These are phyloP conservation scores for Morone chrysops DNA, from an alignment of 2,113 vertebrate species.

Conservation along the genomic window DNA sequence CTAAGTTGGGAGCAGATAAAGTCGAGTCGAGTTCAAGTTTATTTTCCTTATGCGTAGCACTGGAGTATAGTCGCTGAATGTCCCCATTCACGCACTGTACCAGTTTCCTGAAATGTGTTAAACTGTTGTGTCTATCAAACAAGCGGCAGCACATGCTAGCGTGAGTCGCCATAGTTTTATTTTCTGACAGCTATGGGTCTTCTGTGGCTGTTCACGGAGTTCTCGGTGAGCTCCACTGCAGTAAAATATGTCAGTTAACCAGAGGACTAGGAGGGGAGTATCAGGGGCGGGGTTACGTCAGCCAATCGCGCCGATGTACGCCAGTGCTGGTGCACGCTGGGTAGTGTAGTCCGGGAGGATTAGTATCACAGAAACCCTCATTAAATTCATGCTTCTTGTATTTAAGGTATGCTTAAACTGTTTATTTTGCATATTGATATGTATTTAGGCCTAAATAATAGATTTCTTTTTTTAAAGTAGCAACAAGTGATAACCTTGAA, in stretches of 20 bases:
- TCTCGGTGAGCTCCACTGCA: neutral
- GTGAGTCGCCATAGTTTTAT: constrained; percentile 57
- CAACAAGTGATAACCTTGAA: too few species aligned
- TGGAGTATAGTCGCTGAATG: constrained; percentile 52
- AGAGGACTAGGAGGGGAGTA: neutral
- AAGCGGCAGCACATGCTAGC: constrained; percentile 46
- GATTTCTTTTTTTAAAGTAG: too few species aligned
- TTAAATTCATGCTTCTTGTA: neutral
- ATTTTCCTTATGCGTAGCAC: constrained; percentile 72
- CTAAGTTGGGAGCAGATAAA: constrained; percentile 54
- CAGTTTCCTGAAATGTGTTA: constrained; percentile 16
- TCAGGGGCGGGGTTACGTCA: constrained; percentile 13
- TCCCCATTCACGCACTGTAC: neutral
- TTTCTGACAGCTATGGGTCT: neutral
- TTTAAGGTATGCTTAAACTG: neutral
- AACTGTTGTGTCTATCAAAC: constrained; percentile 9
- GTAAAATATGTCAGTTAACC: constrained; percentile 10
- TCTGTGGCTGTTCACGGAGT: neutral
- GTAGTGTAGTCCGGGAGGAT: constrained; percentile 64
- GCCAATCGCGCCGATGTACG: constrained; percentile 57
- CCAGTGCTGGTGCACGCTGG: constrained; percentile 44
- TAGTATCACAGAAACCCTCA: neutral
- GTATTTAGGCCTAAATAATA: neutral
- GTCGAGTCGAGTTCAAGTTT: constrained; percentile 60
- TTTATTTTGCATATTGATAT: neutral